Evolutionary conservation across 2,888 invertebrate species (phyloP).

Genomic region (Sipha maydis): DNA sequence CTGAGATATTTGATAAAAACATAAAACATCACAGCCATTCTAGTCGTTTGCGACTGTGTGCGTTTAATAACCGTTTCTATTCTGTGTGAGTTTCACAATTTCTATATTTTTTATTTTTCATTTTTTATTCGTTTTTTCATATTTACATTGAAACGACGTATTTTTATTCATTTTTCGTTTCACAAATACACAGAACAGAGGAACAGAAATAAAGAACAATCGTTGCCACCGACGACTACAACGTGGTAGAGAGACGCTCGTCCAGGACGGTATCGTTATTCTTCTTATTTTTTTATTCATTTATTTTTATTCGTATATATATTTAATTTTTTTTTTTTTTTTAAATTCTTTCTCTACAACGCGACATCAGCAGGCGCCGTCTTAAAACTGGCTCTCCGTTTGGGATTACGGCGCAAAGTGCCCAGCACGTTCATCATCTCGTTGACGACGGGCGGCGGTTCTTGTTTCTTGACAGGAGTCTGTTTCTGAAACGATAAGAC

Average conservation of each 20-base stretch:
- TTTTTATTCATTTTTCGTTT: too few relatives aligned
- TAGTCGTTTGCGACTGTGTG: not conserved
- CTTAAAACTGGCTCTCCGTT: conserved; percentile 60
- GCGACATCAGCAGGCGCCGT: conserved; percentile 50
- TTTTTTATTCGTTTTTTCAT: too few relatives aligned
- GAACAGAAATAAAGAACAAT: too few relatives aligned
- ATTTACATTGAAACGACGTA: too few relatives aligned
- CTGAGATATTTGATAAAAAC: not conserved
- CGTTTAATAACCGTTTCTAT: not conserved
- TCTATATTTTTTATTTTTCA: too few relatives aligned
- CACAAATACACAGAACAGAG: too few relatives aligned
- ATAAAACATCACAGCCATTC: not conserved
- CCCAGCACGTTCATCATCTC: conserved; percentile 79
- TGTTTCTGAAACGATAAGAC: conserved; percentile 68
- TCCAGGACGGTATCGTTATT: too few relatives aligned
- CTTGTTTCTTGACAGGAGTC: conserved; percentile 73
- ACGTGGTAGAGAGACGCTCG: too few relatives aligned
- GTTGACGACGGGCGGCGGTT: conserved; percentile 72
- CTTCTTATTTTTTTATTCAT: not conserved
- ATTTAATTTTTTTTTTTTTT: too few relatives aligned
- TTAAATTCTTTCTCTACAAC: not conserved
- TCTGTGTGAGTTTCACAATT: not conserved
- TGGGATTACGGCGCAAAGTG: conserved; percentile 71
- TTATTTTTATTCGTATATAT: too few relatives aligned
- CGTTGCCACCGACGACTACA: too few relatives aligned